phyloP scores from a whole-genome alignment of 2,113 vertebrate genomes.

The Leucosticte australis region DNA sequence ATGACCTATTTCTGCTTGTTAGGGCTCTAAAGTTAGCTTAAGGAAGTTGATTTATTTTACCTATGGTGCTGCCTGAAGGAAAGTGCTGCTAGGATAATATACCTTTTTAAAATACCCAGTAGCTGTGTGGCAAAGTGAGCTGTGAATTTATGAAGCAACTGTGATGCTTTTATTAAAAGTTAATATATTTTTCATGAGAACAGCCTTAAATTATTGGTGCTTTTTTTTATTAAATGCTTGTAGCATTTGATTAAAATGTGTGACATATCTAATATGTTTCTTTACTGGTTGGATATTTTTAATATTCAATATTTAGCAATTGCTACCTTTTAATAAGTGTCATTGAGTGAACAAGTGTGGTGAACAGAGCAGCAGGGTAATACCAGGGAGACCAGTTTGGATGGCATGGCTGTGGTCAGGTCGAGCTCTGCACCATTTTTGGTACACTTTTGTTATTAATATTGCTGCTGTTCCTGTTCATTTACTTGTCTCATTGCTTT shows the following conservation, averaged over 20 bases:
- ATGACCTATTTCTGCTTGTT: not conserved
- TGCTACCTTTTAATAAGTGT: not conserved
- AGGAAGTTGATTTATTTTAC: not conserved
- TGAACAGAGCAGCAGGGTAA: not conserved
- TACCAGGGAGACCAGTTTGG: not conserved
- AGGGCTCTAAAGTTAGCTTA: not conserved
- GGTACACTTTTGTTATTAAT: not conserved
- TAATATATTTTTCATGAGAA: not conserved
- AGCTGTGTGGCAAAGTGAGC: not conserved
- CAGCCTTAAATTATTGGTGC: not conserved
- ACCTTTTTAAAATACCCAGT: not conserved
- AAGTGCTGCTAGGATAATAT: not conserved
- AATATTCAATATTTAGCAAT: not conserved
- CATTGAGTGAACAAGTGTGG: not conserved
- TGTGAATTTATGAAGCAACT: not conserved
- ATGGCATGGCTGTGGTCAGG: not conserved
- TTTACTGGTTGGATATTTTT: not conserved
- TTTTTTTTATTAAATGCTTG: not conserved
- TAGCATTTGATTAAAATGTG: not conserved
- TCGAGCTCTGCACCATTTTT: not conserved
- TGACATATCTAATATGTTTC: not conserved
- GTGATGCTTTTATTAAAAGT: not conserved
- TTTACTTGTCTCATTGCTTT: not conserved
- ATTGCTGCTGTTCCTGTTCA: not conserved
- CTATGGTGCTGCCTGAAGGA: not conserved